phyloP scores from a whole-genome alignment of 2,113 vertebrate genomes.

The Leptodactylus fuscus region DNA sequence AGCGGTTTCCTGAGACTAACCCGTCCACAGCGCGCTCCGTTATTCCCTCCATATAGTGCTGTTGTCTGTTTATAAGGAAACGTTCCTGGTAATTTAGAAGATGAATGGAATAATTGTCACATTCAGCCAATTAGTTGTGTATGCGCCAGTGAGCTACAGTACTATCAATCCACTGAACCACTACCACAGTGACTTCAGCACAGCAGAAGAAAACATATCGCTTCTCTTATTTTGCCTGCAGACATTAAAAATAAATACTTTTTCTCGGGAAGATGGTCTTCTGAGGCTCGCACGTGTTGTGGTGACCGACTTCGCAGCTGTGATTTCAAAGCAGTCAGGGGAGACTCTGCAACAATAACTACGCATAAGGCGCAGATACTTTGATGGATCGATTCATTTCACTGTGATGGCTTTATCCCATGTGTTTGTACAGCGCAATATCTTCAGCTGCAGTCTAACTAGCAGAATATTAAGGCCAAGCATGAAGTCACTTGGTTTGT shows the following conservation, averaged over 20 bases:
- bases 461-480: background rate
- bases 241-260: conserved; percentile 30
- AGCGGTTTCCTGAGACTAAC: conserved; percentile 10
- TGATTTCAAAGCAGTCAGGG: conserved; percentile 37
- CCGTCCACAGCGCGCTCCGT: background rate
- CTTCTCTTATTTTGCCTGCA: background rate
- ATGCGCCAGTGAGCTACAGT: background rate
- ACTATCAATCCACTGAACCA: conserved; percentile 35
- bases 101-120: conserved; percentile 16
- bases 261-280: conserved; percentile 6
- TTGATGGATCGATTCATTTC: conserved; percentile 32
- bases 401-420: background rate
- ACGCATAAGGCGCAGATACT: background rate
- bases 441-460: background rate
- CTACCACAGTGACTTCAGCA: background rate
- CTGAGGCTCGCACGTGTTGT: background rate
- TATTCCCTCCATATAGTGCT: background rate
- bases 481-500: background rate
- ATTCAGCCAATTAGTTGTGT: conserved; percentile 25
- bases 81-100: background rate
- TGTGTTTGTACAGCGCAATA: background rate
- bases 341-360: conserved; percentile 32
- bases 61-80: conserved; percentile 6
- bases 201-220: background rate
- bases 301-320: conserved; percentile 33